phyloP scores from a whole-genome alignment of 1,140 invertebrate species.

The Lepidotrigona ventralis region DNA sequence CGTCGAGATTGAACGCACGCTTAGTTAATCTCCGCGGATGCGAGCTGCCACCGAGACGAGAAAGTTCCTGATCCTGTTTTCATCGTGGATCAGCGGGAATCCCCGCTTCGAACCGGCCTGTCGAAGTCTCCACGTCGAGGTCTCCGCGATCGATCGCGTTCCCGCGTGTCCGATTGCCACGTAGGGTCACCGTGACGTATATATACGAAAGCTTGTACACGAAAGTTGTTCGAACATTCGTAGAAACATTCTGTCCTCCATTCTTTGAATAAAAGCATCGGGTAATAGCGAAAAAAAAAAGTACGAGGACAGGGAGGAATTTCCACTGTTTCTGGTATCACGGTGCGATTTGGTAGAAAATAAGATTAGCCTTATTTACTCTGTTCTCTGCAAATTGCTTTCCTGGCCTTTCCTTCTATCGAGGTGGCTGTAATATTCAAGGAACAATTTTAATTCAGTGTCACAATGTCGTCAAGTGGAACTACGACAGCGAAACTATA shows the following conservation, averaged over 20 bases:
- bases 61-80: conserved; percentile 69
- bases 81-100: conserved; percentile 58
- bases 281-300: no score
- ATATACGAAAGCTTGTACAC: no score
- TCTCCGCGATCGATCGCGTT: conserved; percentile 57
- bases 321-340: neutral
- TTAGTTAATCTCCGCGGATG: conserved; percentile 70
- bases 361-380: neutral
- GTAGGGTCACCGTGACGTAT: neutral
- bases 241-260: neutral
- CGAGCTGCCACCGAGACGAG: conserved; percentile 60
- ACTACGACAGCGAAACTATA: neutral
- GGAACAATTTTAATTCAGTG: neutral
- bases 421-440: neutral
- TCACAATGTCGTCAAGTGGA: neutral
- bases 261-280: neutral
- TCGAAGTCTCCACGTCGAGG: conserved; percentile 64
- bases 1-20: conserved; percentile 69
- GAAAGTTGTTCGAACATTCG: neutral
- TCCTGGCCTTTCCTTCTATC: neutral
- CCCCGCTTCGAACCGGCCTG: conserved; percentile 16
- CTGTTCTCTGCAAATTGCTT: neutral
- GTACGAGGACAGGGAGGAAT: neutral
- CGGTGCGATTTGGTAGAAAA: neutral
- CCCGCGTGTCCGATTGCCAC: neutral